Conservation (phyloP, 2,113 vertebrate genomes). For the Bos javanicus region DNA sequence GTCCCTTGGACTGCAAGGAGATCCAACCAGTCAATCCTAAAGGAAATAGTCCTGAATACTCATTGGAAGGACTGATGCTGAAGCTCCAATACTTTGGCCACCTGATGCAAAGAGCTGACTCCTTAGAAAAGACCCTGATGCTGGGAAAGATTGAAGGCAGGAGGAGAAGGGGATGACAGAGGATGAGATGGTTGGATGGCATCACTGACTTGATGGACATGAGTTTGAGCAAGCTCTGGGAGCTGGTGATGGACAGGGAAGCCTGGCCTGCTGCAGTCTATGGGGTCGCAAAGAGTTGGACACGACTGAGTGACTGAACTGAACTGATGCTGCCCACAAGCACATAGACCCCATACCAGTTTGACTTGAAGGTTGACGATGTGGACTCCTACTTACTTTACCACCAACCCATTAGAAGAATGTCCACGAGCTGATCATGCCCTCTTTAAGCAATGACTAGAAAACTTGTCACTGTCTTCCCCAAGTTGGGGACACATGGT, state of each 20-base stretch:
- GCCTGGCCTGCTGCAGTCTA: not conserved
- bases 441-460: not conserved
- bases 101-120: not conserved
- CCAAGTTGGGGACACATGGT: not conserved
- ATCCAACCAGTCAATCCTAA: not conserved
- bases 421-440: not conserved
- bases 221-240: not conserved
- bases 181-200: not conserved
- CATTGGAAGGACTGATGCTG: not conserved
- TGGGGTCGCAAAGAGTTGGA: not conserved
- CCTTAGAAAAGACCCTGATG: not conserved
- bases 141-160: not conserved
- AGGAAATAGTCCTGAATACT: not conserved
- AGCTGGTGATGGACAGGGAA: not conserved
- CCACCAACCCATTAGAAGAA: not conserved
- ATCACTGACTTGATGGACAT: not conserved
- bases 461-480: not conserved
- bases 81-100: not conserved
- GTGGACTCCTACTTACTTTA: not conserved
- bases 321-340: not conserved
- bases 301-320: not conserved
- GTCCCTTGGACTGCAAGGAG: not conserved
- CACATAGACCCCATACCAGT: not conserved
- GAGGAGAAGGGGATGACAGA: not conserved
- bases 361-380: not conserved